Conservation (phyloP, 2,797 vertebrate genomes). For the Clarias platycephalus region DNA sequence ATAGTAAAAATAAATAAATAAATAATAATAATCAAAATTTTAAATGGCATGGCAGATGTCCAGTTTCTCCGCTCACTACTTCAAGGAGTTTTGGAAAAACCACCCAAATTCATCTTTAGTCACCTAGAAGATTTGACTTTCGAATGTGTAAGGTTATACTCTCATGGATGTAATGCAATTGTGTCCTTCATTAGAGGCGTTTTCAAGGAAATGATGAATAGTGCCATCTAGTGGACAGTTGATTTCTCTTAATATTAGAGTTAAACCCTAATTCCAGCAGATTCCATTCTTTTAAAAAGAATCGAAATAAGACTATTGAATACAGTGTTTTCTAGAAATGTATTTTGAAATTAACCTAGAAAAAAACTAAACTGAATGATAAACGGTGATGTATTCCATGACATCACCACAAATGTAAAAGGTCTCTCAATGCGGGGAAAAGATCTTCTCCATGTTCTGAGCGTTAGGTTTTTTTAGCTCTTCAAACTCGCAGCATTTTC, state of each 20-base stretch:
- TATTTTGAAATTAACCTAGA: background rate
- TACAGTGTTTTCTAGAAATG: background rate
- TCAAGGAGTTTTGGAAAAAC: background rate
- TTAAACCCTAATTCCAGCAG: background rate
- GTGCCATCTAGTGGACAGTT: conserved; percentile 5
- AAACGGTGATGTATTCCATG: background rate
- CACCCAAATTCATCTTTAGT: background rate
- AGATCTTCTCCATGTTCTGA: background rate
- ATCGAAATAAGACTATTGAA: no score
- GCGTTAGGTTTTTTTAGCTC: background rate
- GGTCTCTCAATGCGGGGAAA: no score
- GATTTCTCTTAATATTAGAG: no score
- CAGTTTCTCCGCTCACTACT: background rate
- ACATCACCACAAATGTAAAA: background rate
- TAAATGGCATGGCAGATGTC: background rate
- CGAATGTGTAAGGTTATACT: background rate
- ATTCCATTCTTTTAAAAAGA: no score
- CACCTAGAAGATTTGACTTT: background rate
- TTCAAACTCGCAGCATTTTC: background rate
- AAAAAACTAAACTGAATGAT: background rate
- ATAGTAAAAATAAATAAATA: background rate
- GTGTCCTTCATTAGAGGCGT: no score
- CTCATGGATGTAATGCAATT: background rate
- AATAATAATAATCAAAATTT: no score
- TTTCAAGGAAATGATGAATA: background rate